Evolutionary conservation across 2,888 invertebrate genomes (phyloP), one percentile per base, ranked within the genome.

Genomic region (Theretra japonica): DNA sequence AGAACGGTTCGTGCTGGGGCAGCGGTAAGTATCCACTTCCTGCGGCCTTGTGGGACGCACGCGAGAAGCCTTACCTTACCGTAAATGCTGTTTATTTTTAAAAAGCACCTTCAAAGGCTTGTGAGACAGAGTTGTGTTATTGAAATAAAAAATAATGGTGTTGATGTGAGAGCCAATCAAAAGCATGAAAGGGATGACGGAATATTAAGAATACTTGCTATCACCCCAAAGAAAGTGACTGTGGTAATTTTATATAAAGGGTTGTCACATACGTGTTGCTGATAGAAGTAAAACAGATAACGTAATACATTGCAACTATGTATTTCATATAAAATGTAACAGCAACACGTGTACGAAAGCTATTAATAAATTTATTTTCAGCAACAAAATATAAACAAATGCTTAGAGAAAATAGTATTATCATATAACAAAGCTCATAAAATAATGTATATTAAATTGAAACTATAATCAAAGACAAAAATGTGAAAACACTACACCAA

Each of bases 11-110:
- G 48, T 48, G 41, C 48, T 23, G 65, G 5, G 5, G 23, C 5
- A 8, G 21, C 15, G 21, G 65, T 65, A 65, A 69, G 53, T 69
- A 83, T 75, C 68, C 25, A 77, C 76, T 82, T 86, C 86, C 86
- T 80, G 41, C 70, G 83, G 75, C 82, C 82, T 83, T 79, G 82
- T 74, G 68, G 62, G 73, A 53, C 41, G 48, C 65, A 65, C 65
- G 72, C 70, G 30, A 56, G 82, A 88, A 89, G 84, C 89, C 88
- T 82, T 84, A 86, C 71, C 75, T 82, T 78, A 75, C 75, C 41
- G 30, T 23, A 65, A 48, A 17, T 11, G 17, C 41, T 65, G 62
- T 65, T 65, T 70, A 70, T 70, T 70, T 70, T 57, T 70, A 70
- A 70, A 58, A 65, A 41, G 21, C 21, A 56, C 57, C 58, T 70